Evolutionary conservation across 2,888 invertebrate species (phyloP).

Genomic region (Diploptera punctata): DNA sequence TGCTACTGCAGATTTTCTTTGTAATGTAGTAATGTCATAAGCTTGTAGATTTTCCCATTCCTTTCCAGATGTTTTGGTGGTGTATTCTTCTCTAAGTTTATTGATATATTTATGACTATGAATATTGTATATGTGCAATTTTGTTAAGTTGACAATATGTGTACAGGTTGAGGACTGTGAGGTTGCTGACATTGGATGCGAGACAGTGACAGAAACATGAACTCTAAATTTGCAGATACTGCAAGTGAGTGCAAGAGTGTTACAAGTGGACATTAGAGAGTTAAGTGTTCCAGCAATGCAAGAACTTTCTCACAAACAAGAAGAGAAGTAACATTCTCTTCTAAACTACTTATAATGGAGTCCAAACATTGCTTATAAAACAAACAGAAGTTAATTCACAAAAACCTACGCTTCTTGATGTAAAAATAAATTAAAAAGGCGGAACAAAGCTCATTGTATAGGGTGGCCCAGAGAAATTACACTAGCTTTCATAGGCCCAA

Average conservation of each 20-base stretch:
- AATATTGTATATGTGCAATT: too few relatives aligned
- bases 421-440: too few relatives aligned
- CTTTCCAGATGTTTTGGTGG: too few relatives aligned
- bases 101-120: too few relatives aligned
- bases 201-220: neutral
- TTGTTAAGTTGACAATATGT: too few relatives aligned
- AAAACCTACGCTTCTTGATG: slow-evolving; percentile 28
- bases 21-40: too few relatives aligned
- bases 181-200: neutral
- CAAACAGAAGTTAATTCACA: slow-evolving; percentile 18
- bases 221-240: neutral
- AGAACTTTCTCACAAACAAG: too few relatives aligned
- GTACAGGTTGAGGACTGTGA: neutral
- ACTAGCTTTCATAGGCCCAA: slow-evolving; percentile 24
- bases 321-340: too few relatives aligned
- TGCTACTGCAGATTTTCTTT: too few relatives aligned
- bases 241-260: slow-evolving; percentile 18
- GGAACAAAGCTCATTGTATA: slow-evolving; percentile 18
- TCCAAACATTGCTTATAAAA: slow-evolving; percentile 1
- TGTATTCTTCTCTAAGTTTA: too few relatives aligned
- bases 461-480: slow-evolving; percentile 28
- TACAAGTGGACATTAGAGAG: neutral
- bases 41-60: too few relatives aligned
- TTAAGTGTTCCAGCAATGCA: slow-evolving; percentile 18
- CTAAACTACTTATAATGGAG: too few relatives aligned